Percentiles rank a stretch among this genome's conserved stretches.
These are phyloP conservation scores for Lordiphosa clarofinis DNA, from an alignment of 1,140 invertebrate genomes.

Conservation along the genomic window DNA sequence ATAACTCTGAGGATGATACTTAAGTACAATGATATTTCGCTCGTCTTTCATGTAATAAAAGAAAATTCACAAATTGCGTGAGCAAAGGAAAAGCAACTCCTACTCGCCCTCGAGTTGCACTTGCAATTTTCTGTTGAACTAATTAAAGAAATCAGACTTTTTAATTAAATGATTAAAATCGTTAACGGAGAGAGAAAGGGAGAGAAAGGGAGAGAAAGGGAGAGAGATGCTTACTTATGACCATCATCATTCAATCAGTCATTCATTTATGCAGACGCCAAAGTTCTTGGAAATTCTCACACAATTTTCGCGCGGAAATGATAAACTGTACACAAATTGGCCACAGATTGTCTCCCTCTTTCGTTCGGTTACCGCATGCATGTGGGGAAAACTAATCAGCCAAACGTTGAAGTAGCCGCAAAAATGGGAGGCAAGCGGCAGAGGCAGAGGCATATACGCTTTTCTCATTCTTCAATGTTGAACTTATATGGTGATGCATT, in stretches of 20 bases:
- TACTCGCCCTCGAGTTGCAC: not conserved
- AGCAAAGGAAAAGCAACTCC: slow-evolving; percentile 6
- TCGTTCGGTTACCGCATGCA: slow-evolving; percentile 4
- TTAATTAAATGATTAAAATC: slow-evolving; percentile 77
- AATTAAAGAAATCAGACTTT: slow-evolving; percentile 67
- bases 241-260: slow-evolving; percentile 42
- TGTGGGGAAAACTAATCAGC: slow-evolving; percentile 33
- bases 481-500: slow-evolving; percentile 13
- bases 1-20: slow-evolving; percentile 22
- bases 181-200: not conserved
- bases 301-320: slow-evolving; percentile 69
- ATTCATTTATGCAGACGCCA: slow-evolving; percentile 29
- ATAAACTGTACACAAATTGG: slow-evolving; percentile 62
- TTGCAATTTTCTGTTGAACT: slow-evolving; percentile 47
- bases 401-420: slow-evolving; percentile 21
- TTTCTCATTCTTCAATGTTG: too few species aligned
- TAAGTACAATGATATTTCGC: slow-evolving; percentile 44
- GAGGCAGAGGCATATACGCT: too few species aligned
- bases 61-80: slow-evolving; percentile 72
- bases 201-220: slow-evolving; percentile 7
- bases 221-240: slow-evolving; percentile 26
- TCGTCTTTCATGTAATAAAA: slow-evolving; percentile 40
- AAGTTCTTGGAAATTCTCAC: slow-evolving; percentile 68
- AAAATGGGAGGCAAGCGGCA: too few species aligned
- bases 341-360: slow-evolving; percentile 34